Evolutionary conservation across 2,888 invertebrate species (phyloP), one percentile per base, ranked within the genome.

Genomic region (Onchidella celtica): DNA sequence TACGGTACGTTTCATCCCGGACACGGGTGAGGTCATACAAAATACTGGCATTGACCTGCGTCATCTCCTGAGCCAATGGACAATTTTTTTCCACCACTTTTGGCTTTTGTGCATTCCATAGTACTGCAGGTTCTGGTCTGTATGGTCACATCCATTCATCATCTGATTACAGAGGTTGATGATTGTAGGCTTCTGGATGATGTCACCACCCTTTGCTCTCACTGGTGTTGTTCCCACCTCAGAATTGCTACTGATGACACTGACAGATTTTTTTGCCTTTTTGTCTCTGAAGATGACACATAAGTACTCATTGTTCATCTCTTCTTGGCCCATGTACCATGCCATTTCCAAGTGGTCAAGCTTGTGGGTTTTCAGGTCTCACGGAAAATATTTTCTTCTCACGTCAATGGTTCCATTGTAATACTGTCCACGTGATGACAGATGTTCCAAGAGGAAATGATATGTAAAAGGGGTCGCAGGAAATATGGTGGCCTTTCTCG

Each of bases 71-170:
- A 11, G 55, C 6, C 77, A 66, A 77, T 32, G 66, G 40, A 27
- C 11, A 77, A 32, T 68, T 68, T 34, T 77, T 77, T 55, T 66
- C 55, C 77, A 66, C 66, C 77, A 66, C 66, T 47, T 77, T 66
- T 40, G 34, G 27, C 63, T 14, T 17, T 61, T 70, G 70, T 70
- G 70, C 4, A 34, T 38, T 17, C 70, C 36, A 40, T 70, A 47
- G 17, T 47, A 47, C 47, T 47, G 47, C 9, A 47, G 9, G 9
- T 11, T 47, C 17, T 47, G 47, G 17, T 47, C 47, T 17, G 47
- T 17, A 6, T 47, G 6, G 47, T 47, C 47, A 47, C 47, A 47
- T 6, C 47, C 47, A 47, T 47, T 47, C 47, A 47, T 47, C 9
- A 11, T 47, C 9, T 17, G 47, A 17, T 47, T 47, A 17, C 17